phyloP scores from a whole-genome alignment of 2,888 invertebrate species.

The Drosophila picticornis region DNA sequence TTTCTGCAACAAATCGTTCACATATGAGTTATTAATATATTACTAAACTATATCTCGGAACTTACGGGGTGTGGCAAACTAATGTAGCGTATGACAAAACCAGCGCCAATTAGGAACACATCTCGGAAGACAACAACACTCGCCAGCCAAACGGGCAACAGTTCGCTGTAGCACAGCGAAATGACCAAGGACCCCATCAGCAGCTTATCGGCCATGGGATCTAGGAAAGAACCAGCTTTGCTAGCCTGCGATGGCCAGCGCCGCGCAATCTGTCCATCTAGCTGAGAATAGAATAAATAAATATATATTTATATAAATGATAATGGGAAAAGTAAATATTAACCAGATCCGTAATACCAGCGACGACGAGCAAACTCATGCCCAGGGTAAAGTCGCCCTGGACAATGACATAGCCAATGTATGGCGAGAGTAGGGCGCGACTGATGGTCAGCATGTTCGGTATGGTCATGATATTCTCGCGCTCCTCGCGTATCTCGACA shows the following conservation, averaged over 20 bases:
- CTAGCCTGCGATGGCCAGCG: conserved; percentile 96
- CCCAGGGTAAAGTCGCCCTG: conserved; percentile 93
- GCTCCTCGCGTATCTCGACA: conserved; percentile 87
- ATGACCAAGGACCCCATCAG: conserved; percentile 95
- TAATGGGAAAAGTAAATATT: conserved; percentile 61
- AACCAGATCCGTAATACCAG: conserved; percentile 97
- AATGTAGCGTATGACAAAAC: conserved; percentile 95
- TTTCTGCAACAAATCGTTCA: conserved; percentile 87
- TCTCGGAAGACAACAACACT: conserved; percentile 94
- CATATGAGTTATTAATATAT: not conserved
- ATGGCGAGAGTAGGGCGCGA: conserved; percentile 94
- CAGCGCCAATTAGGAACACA: conserved; percentile 91
- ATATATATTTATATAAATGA: not conserved
- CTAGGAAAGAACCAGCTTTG: conserved; percentile 96
- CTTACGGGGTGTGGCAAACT: conserved; percentile 95
- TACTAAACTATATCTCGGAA: conserved; percentile 48
- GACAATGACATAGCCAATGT: conserved; percentile 94
- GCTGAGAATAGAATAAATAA: conserved; percentile 84
- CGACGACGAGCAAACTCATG: conserved; percentile 92
- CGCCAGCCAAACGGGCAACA: conserved; percentile 94
- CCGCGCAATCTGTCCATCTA: conserved; percentile 98
- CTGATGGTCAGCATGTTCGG: conserved; percentile 96
- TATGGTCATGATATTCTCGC: conserved; percentile 96
- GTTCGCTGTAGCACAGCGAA: conserved; percentile 92
- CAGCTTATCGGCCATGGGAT: conserved; percentile 98